Percentiles rank a stretch among this genome's conserved stretches.
These are phyloP conservation scores for Mesocricetus auratus DNA, from an alignment of 2,113 vertebrate genomes.

Conservation along the genomic window DNA sequence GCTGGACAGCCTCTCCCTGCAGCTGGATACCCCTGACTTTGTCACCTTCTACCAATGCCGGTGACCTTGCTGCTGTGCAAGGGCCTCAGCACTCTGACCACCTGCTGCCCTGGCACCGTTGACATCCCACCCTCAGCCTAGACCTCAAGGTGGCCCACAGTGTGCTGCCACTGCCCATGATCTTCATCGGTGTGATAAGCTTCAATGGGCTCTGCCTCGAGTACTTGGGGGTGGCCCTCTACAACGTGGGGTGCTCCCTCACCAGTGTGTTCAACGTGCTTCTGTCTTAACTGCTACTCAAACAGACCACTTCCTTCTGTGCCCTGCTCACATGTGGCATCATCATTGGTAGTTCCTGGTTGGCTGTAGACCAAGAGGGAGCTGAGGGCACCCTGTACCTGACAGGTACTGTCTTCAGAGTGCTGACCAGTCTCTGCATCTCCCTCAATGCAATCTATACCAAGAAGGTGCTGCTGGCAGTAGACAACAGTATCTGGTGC, in stretches of 20 bases:
- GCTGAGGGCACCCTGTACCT: conserved; percentile 94
- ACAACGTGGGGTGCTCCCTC: conserved; percentile 96
- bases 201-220: conserved; percentile 98
- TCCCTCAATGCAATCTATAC: conserved; percentile 98
- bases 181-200: conserved; percentile 97
- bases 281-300: conserved; percentile 93
- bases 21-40: conserved; percentile 93
- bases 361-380: conserved; percentile 97
- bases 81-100: conserved; percentile 88
- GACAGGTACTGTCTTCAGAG: conserved; percentile 92
- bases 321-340: conserved; percentile 92
- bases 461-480: conserved; percentile 96
- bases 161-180: conserved; percentile 92
- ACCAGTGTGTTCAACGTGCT: conserved; percentile 98
- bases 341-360: conserved; percentile 98
- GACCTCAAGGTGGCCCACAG: conserved; percentile 93
- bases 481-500: conserved; percentile 97
- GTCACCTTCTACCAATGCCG: conserved; percentile 97
- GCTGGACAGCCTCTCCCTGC: conserved; percentile 91
- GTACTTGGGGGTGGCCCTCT: conserved; percentile 96
- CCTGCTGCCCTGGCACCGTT: conserved; percentile 83
- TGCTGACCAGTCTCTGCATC: conserved; percentile 95
- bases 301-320: conserved; percentile 93
- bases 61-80: conserved; percentile 91
- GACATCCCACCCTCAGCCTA: conserved; percentile 90